phyloP scores from a whole-genome alignment of 2,888 invertebrate genomes.

The Bellardia pandia region DNA sequence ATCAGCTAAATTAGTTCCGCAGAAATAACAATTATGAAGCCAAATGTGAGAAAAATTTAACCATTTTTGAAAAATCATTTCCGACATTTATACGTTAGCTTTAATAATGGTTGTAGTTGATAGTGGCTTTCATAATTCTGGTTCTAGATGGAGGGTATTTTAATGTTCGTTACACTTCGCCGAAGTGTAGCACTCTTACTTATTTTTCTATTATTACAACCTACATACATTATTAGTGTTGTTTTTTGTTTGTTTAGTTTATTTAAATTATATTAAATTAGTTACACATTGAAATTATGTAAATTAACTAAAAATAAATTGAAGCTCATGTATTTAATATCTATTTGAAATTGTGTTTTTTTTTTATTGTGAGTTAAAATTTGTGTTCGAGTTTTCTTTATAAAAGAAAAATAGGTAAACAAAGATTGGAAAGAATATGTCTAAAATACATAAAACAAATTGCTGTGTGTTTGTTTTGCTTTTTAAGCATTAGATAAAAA shows the following conservation, averaged over 20 bases:
- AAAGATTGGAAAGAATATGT: neutral
- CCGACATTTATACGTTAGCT: too few species aligned
- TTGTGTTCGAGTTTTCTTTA: neutral
- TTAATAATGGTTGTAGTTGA: too few species aligned
- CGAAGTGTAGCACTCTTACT: neutral
- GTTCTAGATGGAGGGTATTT: too few species aligned
- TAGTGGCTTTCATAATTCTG: too few species aligned
- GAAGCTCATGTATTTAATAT: neutral
- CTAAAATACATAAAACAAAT: neutral
- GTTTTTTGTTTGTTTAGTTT: neutral
- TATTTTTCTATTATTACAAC: neutral
- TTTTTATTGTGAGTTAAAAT: neutral
- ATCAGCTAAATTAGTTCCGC: too few species aligned
- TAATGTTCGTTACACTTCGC: too few species aligned
- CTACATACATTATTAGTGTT: neutral
- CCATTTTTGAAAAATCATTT: too few species aligned
- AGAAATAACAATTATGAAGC: too few species aligned
- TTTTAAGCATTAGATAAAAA: neutral
- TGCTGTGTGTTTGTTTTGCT: neutral
- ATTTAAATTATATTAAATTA: neutral
- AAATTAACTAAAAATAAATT: conserved; percentile 16
- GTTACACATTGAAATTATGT: conserved; percentile 33
- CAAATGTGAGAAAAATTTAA: too few species aligned
- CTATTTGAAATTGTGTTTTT: neutral
- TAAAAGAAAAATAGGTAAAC: neutral